These are phyloP conservation scores for Chrysolina haemoptera DNA, from an alignment of 2,888 invertebrate species.

Conservation along the genomic window DNA sequence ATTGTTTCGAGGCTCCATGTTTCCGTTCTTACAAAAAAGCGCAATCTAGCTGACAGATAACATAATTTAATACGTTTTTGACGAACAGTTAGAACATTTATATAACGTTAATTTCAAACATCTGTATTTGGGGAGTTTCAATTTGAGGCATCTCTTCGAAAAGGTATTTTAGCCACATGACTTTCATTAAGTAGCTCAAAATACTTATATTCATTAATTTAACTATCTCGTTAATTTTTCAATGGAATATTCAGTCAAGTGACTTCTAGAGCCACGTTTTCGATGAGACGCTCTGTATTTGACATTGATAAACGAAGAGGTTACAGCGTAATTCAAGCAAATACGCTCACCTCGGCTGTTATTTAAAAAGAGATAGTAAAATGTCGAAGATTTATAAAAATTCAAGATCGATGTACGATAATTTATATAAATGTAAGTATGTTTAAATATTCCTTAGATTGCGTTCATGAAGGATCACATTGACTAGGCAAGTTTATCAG, in stretches of 20 bases:
- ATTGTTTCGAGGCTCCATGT: conserved; percentile 15
- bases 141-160: background rate
- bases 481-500: conserved; percentile 60
- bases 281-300: conserved; percentile 18
- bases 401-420: conserved; percentile 54
- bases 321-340: conserved; percentile 4
- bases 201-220: background rate
- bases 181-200: background rate
- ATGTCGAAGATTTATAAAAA: conserved; percentile 40
- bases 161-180: background rate
- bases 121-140: background rate
- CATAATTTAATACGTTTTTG: conserved; percentile 26
- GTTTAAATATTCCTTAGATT: conserved; percentile 58
- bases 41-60: conserved; percentile 44
- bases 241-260: background rate
- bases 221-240: background rate
- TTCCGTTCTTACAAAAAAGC: conserved; percentile 56
- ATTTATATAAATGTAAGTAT: conserved; percentile 53
- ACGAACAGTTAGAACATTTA: conserved; percentile 22
- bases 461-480: conserved; percentile 60
- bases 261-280: background rate
- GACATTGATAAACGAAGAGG: conserved; percentile 33
- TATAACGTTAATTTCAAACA: background rate
- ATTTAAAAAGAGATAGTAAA: conserved; percentile 41
- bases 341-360: conserved; percentile 33